Evolutionary conservation across 1,140 invertebrate genomes (phyloP), one percentile per base, ranked within the genome.

Genomic region (Lutraria rhynchaena): DNA sequence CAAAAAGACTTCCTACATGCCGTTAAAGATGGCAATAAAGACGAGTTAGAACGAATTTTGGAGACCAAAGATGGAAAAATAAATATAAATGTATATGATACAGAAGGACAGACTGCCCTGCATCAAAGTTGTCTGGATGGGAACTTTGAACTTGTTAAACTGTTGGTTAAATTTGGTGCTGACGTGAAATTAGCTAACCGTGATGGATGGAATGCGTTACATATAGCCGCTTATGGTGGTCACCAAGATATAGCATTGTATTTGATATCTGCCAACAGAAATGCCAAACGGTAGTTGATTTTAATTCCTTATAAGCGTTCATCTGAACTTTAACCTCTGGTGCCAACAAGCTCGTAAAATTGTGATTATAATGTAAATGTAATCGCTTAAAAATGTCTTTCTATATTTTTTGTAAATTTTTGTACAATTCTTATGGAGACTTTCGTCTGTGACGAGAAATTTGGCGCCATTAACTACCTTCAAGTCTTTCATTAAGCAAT

Each of bases 201-300:
- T 13, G 93, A 94, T 83, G 93, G 93, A 5, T 94, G 93, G 93
- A 93, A 90, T 78, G 92, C 93, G 7, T 80, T 94, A 15, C 94
- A 94, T 81, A 92, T 94, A 49, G 93, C 93, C 15, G 92, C 92
- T 13, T 93, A 91, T 65, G 90, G 92, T 19, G 93, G 93, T 19
- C 93, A 94, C 82, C 89, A 91, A 41, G 92, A 93, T 63, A 92
- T 94, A 57, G 89, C 90, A 13, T 49, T 91, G 13, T 93, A 93
- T 82, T 84, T 93, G 29, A 88, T 93, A 29, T 86, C 86, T 49
- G 86, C 86, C 1, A 86, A 85, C 41, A 41, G 77, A 46, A 81
- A 60, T 46, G 41, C 35, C 24, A 81, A 81, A 33, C 46, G 77
- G 51, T 81, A 81, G 67, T 63, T 37, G 19, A 35, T 58, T 57